These are phyloP conservation scores for Linepithema humile DNA, from an alignment of 1,140 invertebrate genomes.

Conservation along the genomic window DNA sequence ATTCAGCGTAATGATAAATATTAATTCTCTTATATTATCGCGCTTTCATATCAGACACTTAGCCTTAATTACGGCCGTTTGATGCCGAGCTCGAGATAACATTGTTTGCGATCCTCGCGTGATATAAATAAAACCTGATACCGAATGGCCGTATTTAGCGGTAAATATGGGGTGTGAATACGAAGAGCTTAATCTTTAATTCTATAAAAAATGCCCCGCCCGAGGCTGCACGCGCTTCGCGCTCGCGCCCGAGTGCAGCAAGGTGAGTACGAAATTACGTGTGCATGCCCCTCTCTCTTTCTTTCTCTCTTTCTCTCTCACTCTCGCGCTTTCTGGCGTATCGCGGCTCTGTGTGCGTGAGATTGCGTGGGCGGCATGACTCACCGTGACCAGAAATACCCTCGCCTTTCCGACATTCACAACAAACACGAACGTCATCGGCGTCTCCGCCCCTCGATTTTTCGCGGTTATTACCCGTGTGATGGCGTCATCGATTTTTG, in stretches of 20 bases:
- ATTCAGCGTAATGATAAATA: not conserved
- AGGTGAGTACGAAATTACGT: slow-evolving; percentile 62
- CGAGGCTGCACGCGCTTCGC: slow-evolving; percentile 45
- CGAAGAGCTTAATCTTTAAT: slow-evolving; percentile 43
- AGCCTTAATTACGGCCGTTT: slow-evolving; percentile 27
- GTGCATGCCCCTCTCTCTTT: not conserved
- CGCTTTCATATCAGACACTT: not conserved
- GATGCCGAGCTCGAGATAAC: not conserved
- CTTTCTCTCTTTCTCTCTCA: not conserved
- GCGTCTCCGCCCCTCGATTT: slow-evolving; percentile 55
- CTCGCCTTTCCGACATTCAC: slow-evolving; percentile 64
- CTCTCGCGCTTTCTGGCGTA: not conserved
- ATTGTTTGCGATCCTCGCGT: not conserved
- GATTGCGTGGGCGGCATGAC: slow-evolving; percentile 75
- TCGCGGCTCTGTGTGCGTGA: slow-evolving; percentile 48
- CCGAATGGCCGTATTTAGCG: slow-evolving; percentile 17
- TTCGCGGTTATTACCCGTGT: slow-evolving; percentile 52
- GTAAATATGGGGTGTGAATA: slow-evolving; percentile 40
- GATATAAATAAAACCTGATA: slow-evolving; percentile 31
- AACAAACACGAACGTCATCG: slow-evolving; percentile 65
- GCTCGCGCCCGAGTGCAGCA: slow-evolving; percentile 51
- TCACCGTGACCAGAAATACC: slow-evolving; percentile 75
- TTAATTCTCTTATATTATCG: not conserved
- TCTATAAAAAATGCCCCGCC: slow-evolving; percentile 50
- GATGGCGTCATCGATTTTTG: slow-evolving; percentile 59